phyloP scores from a whole-genome alignment of 2,888 invertebrate genomes.

The Chironomus tentans region DNA sequence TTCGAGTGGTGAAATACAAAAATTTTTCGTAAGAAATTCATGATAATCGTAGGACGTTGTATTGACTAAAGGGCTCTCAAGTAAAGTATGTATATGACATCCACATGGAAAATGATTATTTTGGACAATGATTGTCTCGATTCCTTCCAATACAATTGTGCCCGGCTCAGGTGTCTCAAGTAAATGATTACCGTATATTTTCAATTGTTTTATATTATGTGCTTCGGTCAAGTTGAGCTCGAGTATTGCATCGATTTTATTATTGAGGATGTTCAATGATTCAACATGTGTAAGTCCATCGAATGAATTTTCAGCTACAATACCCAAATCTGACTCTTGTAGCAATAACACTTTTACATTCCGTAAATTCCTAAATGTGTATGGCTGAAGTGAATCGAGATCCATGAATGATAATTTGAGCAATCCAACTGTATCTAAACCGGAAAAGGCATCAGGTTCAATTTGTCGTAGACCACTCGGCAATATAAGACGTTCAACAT shows the following conservation, averaged over 20 bases:
- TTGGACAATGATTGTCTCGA: conserved; percentile 60
- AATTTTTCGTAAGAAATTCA: conserved; percentile 66
- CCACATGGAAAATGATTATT: conserved; percentile 82
- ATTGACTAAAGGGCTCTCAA: conserved; percentile 66
- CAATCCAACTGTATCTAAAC: conserved; percentile 70
- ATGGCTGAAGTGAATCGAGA: conserved; percentile 56
- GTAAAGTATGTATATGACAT: conserved; percentile 68
- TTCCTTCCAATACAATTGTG: conserved; percentile 59
- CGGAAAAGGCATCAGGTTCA: conserved; percentile 72
- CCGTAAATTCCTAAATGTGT: conserved; percentile 67
- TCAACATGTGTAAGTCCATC: conserved; percentile 64
- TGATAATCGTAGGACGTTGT: conserved; percentile 47
- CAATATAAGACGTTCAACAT: conserved; percentile 72
- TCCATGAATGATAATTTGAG: conserved; percentile 80
- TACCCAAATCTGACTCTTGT: conserved; percentile 73
- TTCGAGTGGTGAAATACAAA: conserved; percentile 77
- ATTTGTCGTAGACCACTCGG: conserved; percentile 69
- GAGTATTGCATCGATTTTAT: conserved; percentile 74
- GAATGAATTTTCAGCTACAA: conserved; percentile 65
- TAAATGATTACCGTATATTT: conserved; percentile 75
- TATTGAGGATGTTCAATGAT: conserved; percentile 66
- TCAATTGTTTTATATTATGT: conserved; percentile 60
- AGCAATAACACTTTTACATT: conserved; percentile 66
- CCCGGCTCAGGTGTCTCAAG: conserved; percentile 62
- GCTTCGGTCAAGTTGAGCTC: conserved; percentile 62